Evolutionary conservation across 1,140 invertebrate genomes (phyloP).

Genomic region (Schmidtea mediterranea): DNA sequence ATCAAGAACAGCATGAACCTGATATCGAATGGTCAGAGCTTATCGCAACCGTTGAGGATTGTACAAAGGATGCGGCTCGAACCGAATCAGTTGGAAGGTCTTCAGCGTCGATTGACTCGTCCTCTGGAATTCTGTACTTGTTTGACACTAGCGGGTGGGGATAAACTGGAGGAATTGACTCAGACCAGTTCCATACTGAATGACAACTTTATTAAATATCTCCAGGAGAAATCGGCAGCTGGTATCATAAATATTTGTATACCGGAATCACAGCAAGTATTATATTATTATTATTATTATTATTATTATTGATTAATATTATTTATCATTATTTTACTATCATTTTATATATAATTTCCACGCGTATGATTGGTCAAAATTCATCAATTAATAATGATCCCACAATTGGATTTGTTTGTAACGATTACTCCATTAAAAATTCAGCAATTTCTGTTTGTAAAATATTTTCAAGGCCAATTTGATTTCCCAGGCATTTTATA

Average conservation of each 20-base stretch:
- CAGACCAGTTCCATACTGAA: conserved; percentile 66
- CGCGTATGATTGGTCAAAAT: no score
- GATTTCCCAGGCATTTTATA: no score
- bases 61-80: conserved; percentile 83
- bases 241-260: conserved; percentile 80
- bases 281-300: background rate
- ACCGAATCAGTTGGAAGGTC: conserved; percentile 67
- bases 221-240: conserved; percentile 77
- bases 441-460: no score
- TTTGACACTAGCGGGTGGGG: background rate
- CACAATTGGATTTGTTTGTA: no score
- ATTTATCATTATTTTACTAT: background rate
- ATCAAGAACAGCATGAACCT: conserved; percentile 15
- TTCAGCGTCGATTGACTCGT: conserved; percentile 34
- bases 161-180: conserved; percentile 7
- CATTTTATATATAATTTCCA: no score
- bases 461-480: no score
- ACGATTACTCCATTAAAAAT: no score
- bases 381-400: no score
- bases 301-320: no score
- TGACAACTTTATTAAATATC: conserved; percentile 72
- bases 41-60: conserved; percentile 38
- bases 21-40: no score
- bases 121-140: background rate
- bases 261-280: conserved; percentile 35